Evolutionary conservation across 2,113 vertebrate genomes (phyloP).

Genomic region (Dissostichus mawsoni): DNA sequence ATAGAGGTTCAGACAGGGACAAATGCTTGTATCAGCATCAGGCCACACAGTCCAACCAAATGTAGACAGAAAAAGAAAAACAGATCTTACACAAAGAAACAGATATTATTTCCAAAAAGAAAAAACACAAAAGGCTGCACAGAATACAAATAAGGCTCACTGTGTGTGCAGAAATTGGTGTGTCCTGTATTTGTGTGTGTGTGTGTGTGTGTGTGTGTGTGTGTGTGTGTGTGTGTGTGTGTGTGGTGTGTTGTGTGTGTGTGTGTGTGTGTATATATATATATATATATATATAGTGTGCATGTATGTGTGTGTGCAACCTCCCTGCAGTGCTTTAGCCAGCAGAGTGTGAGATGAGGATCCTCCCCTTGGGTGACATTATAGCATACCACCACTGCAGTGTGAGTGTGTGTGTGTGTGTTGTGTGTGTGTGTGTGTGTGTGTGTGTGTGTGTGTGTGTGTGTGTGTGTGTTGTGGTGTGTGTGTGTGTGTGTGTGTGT

Average conservation of each 20-base stretch:
- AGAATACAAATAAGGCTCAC: slow-evolving; percentile 25
- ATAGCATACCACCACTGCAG: slow-evolving; percentile 48
- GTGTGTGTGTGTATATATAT: neutral
- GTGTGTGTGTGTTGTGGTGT: neutral
- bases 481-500: slow-evolving; percentile 16
- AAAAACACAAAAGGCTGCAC: neutral
- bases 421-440: slow-evolving; percentile 26
- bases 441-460: no score
- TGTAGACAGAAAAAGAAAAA: neutral
- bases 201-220: neutral
- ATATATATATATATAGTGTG: neutral
- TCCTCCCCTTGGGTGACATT: slow-evolving; percentile 55
- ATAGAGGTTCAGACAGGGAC: neutral
- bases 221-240: neutral
- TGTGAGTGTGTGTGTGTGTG: slow-evolving; percentile 5
- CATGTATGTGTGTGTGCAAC: neutral
- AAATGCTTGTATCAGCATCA: neutral
- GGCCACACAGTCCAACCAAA: slow-evolving; percentile 2
- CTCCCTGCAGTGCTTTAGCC: slow-evolving; percentile 49
- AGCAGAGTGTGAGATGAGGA: slow-evolving; percentile 60
- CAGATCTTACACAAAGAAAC: slow-evolving; percentile 6
- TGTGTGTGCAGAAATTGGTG: slow-evolving; percentile 6
- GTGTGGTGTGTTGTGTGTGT: neutral
- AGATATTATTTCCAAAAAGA: slow-evolving; percentile 6
- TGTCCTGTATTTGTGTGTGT: neutral